phyloP scores from a whole-genome alignment of 2,113 vertebrate genomes.

The Rattus rattus region DNA sequence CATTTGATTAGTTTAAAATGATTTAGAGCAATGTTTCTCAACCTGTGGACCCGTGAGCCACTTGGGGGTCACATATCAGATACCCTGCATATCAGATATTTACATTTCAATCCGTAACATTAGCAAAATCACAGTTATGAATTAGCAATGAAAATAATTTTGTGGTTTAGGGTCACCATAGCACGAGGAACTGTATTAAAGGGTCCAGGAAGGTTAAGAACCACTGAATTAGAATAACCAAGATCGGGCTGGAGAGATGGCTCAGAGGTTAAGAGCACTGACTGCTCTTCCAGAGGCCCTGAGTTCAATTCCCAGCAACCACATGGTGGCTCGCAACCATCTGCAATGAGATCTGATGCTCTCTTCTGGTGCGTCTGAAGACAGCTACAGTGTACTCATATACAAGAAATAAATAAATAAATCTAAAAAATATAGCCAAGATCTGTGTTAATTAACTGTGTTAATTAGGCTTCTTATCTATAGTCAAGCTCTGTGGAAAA shows the following conservation, averaged over 20 bases:
- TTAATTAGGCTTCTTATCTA: conserved; percentile 9
- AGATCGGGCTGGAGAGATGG: not conserved
- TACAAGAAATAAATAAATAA: no score
- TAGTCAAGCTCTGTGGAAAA: conserved; percentile 30
- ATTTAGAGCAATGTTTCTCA: not conserved
- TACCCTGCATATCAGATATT: not conserved
- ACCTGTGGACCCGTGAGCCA: not conserved
- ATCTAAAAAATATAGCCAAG: no score
- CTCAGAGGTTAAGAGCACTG: no score
- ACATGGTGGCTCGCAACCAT: no score
- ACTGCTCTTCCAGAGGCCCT: no score
- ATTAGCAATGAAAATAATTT: not conserved
- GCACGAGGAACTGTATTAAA: not conserved
- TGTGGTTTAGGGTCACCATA: not conserved
- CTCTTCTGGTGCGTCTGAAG: no score
- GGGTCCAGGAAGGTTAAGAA: not conserved
- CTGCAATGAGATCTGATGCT: no score
- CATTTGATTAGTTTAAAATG: conserved; percentile 9
- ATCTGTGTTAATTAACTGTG: not conserved
- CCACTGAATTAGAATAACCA: not conserved
- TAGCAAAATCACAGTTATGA: not conserved
- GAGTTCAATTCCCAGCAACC: no score
- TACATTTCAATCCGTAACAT: not conserved
- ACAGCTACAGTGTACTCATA: no score
- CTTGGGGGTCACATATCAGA: not conserved